Base-by-base conservation (phyloP, 2,888 invertebrate genomes). In the Sthenelais limicola region DNA sequence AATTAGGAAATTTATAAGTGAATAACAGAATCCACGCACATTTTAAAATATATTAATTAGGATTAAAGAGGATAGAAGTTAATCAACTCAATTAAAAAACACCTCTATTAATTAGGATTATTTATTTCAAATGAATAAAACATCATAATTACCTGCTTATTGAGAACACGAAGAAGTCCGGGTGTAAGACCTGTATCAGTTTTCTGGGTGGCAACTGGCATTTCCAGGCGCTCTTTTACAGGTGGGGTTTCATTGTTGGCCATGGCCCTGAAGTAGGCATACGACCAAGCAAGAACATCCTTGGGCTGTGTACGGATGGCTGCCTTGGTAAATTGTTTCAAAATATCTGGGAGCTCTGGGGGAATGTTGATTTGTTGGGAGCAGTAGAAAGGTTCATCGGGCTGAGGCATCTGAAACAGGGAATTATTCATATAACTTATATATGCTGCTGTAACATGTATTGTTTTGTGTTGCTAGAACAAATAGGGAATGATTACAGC, bases 301-400 rank as follows among this genome's bases (percentile, higher is more conserved):
- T 92, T 92, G 0, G 96, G 96, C 85, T 96, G 96, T 2, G 95
- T 95, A 81, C 94, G 91, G 73, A 96, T 95, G 0, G 95, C 96
- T 38, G 95, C 95, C 90, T 96, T 96, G 52, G 95, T 94, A 83
- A 92, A 96, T 83, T 94, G 92, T 86, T 95, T 94, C 71, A 96
- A 88, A 68, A 96, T 92, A 82, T 92, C 92, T 0, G 95, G 95
- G 81, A 94, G 91, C 79, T 92, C 92, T 0, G 94, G 93, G 0
- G 95, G 95, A 73, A 96, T 93, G 68, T 92, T 91, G 32, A 96
- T 94, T 88, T 94, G 94, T 87, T 94, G 92, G 0, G 93, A 92
- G 88, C 92, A 93, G 89, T 93, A 94, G 90, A 93, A 92, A 77
- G 92, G 92, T 74, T 94, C 93, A 28, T 91, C 88, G 66, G 84